phyloP scores from a whole-genome alignment of 2,113 vertebrate genomes.

The Austrofundulus limnaeus region DNA sequence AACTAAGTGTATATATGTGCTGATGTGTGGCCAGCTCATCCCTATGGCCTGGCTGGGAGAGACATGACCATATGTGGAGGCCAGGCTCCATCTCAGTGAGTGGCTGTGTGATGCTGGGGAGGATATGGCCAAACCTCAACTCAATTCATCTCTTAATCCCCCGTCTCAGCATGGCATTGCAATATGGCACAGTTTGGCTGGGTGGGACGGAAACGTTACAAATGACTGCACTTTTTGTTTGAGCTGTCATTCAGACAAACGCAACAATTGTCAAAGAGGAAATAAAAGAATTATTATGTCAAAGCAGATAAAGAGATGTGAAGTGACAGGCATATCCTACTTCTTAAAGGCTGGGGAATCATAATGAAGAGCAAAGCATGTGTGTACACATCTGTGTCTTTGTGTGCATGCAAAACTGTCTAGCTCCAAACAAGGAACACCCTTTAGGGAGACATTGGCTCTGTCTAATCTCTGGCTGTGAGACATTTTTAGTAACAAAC shows the following conservation, averaged over 20 bases:
- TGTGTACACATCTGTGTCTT: conserved; percentile 6
- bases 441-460: conserved; percentile 42
- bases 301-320: conserved; percentile 11
- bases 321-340: conserved; percentile 42
- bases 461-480: conserved; percentile 48
- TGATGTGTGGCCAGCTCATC: conserved; percentile 21
- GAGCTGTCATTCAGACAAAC: conserved; percentile 22
- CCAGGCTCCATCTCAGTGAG: conserved; percentile 31
- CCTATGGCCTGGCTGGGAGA: conserved; percentile 22
- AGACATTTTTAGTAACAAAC: conserved; percentile 55
- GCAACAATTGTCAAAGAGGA: conserved; percentile 7
- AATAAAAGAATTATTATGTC: conserved; percentile 20
- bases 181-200: conserved; percentile 28
- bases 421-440: conserved; percentile 51
- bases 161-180: conserved; percentile 31
- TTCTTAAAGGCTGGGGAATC: conserved; percentile 31
- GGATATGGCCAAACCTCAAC: conserved; percentile 34
- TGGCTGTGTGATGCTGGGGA: conserved; percentile 42
- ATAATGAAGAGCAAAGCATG: conserved; percentile 5
- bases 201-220: conserved; percentile 8
- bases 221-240: conserved; percentile 4
- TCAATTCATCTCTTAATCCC: conserved; percentile 61
- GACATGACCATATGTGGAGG: conserved; percentile 56
- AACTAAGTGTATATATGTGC: conserved; percentile 12
- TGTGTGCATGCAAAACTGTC: conserved; percentile 1